Conservation (phyloP, 2,113 vertebrate species). For the Hiodon alosoides region DNA sequence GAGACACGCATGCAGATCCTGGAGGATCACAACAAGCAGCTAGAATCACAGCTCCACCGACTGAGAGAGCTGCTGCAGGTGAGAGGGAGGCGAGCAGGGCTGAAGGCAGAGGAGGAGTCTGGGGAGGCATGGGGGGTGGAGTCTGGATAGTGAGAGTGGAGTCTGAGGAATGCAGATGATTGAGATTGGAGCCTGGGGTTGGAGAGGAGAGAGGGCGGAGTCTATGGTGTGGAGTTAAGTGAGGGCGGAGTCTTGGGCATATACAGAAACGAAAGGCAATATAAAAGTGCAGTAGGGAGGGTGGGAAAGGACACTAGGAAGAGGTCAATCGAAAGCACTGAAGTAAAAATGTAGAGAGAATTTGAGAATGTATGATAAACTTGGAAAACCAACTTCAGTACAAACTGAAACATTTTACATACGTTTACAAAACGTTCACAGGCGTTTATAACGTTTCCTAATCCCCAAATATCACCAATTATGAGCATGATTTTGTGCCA, state of each 20-base stretch:
- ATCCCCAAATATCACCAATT: too few relatives aligned
- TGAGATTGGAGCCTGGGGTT: too few relatives aligned
- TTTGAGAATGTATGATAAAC: too few relatives aligned
- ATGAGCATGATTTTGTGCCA: too few relatives aligned
- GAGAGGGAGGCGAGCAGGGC: background rate
- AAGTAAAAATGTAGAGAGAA: too few relatives aligned
- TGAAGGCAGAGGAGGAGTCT: background rate
- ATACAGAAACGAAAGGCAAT: background rate
- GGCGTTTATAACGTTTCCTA: too few relatives aligned
- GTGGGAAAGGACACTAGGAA: background rate
- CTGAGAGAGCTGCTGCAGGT: constrained; percentile 75
- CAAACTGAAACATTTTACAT: too few relatives aligned
- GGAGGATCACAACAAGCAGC: constrained; percentile 77
- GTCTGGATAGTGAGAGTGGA: background rate
- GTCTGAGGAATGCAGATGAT: too few relatives aligned
- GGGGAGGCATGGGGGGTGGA: background rate
- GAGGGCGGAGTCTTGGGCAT: background rate
- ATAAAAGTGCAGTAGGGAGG: background rate
- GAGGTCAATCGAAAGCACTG: too few relatives aligned
- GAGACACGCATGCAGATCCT: constrained; percentile 81
- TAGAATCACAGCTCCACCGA: constrained; percentile 73
- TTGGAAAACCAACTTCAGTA: too few relatives aligned
- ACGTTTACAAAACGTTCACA: too few relatives aligned
- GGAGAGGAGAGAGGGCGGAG: background rate
- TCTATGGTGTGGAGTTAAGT: background rate